Conservation (phyloP, 2,888 invertebrate species). For the Tricholauxania praeusta region DNA sequence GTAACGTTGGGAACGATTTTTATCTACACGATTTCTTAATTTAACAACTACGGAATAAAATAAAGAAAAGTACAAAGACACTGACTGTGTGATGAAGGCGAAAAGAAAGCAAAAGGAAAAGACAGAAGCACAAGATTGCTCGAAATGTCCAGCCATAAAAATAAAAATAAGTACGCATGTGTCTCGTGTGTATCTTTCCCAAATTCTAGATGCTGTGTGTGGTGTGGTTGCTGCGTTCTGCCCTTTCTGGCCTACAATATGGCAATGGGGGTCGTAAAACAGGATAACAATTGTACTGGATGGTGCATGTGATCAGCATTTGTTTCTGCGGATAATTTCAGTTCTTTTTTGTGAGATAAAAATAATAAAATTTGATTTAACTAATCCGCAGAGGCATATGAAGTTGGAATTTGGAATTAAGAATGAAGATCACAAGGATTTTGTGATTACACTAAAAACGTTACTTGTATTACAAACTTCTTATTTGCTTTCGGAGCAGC, state of each 20-base stretch:
- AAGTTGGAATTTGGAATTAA: background rate
- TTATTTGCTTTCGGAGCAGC: background rate
- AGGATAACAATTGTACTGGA: slow-evolving; percentile 28
- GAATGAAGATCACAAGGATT: too few relatives aligned
- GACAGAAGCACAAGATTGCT: background rate
- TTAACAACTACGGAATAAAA: slow-evolving; percentile 16
- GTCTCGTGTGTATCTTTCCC: slow-evolving; percentile 10
- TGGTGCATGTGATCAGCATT: slow-evolving; percentile 19
- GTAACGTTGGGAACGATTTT: slow-evolving; percentile 33
- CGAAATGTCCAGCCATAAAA: slow-evolving; percentile 37
- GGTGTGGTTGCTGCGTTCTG: background rate
- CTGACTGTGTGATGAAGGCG: slow-evolving; percentile 1
- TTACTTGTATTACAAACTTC: background rate
- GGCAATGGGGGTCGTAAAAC: slow-evolving; percentile 36
- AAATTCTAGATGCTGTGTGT: background rate
- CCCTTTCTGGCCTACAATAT: slow-evolving; percentile 12
- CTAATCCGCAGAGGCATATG: slow-evolving; percentile 12
- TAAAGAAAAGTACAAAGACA: background rate
- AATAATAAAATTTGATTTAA: slow-evolving; percentile 6
- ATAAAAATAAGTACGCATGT: slow-evolving; percentile 41
- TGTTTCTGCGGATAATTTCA: slow-evolving; percentile 10
- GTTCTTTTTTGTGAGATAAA: background rate
- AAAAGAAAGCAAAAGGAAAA: background rate
- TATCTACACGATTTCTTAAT: slow-evolving; percentile 40
- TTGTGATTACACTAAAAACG: too few relatives aligned